phyloP scores from a whole-genome alignment of 2,797 vertebrate species.

The Coilia nasus region DNA sequence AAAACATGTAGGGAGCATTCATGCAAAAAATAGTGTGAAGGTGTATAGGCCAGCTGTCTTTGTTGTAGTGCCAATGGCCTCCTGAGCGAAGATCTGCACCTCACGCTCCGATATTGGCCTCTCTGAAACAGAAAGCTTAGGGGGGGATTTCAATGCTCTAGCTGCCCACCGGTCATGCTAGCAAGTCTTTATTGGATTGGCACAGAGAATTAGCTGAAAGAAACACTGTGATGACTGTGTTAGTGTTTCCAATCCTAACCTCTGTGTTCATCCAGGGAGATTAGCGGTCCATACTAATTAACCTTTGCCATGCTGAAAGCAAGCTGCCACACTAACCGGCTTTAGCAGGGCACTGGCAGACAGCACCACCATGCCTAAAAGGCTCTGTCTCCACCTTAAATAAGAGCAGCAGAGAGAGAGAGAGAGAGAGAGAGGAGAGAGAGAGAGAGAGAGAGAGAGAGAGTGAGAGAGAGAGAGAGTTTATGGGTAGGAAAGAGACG shows the following conservation, averaged over 20 bases:
- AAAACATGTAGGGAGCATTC: background rate
- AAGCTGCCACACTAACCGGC: slow-evolving; percentile 19
- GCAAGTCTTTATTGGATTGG: slow-evolving; percentile 55
- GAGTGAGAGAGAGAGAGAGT: too few species aligned
- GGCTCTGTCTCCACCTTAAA: slow-evolving; percentile 22
- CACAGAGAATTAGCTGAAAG: slow-evolving; percentile 49
- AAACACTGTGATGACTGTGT: slow-evolving; percentile 60
- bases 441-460: background rate
- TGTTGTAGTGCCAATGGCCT: background rate
- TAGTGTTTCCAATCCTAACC: slow-evolving; percentile 36
- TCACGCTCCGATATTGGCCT: background rate
- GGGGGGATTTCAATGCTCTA: slow-evolving; percentile 16
- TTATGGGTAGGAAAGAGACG: too few species aligned
- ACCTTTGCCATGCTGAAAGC: slow-evolving; percentile 22
- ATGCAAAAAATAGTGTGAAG: background rate
- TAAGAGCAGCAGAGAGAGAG: background rate
- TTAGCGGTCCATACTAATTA: slow-evolving; percentile 19
- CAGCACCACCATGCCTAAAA: slow-evolving; percentile 19
- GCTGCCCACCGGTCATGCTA: slow-evolving; percentile 35
- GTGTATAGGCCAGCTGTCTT: background rate
- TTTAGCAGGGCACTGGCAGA: slow-evolving; percentile 17
- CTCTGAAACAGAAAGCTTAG: background rate
- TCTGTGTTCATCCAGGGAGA: slow-evolving; percentile 1
- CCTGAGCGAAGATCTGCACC: background rate
- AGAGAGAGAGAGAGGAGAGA: slow-evolving; percentile 7